These are phyloP conservation scores for Harpagifer antarcticus DNA, from an alignment of 2,797 vertebrate genomes.

Conservation along the genomic window DNA sequence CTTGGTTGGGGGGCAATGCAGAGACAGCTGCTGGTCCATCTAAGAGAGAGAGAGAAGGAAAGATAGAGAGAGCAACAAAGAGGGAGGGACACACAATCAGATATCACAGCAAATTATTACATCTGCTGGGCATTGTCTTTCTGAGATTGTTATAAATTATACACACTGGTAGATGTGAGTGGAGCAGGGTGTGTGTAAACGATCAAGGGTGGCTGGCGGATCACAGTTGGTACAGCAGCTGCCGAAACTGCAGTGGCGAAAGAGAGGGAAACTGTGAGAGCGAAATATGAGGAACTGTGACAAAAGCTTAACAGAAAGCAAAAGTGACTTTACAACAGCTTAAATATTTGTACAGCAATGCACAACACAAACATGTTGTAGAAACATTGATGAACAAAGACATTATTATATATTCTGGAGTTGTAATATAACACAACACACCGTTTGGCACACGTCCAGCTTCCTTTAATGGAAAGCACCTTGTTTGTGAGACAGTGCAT, in stretches of 20 bases:
- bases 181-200: neutral
- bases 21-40: conserved; percentile 32
- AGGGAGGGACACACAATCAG: conserved; percentile 3
- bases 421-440: conserved; percentile 9
- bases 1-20: conserved; percentile 8
- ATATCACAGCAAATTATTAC: neutral
- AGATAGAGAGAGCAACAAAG: neutral
- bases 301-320: conserved; percentile 67
- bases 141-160: neutral
- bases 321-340: conserved; percentile 54
- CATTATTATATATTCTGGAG: conserved; percentile 24
- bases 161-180: conserved; percentile 50
- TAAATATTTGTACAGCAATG: neutral
- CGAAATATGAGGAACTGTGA: conserved; percentile 63
- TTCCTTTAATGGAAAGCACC: conserved; percentile 46
- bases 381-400: neutral
- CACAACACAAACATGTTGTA: neutral
- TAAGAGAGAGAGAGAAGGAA: conserved; percentile 4
- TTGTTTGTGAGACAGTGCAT: conserved; percentile 6
- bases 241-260: conserved; percentile 12
- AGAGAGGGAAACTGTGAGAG: conserved; percentile 29
- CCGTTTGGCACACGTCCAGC: conserved; percentile 26
- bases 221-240: conserved; percentile 17
- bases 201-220: conserved; percentile 17
- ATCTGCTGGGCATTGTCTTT: neutral